phyloP scores from a whole-genome alignment of 30 jellyfish, hydroid and myxozoan species.

The Cassiopea andromeda region DNA sequence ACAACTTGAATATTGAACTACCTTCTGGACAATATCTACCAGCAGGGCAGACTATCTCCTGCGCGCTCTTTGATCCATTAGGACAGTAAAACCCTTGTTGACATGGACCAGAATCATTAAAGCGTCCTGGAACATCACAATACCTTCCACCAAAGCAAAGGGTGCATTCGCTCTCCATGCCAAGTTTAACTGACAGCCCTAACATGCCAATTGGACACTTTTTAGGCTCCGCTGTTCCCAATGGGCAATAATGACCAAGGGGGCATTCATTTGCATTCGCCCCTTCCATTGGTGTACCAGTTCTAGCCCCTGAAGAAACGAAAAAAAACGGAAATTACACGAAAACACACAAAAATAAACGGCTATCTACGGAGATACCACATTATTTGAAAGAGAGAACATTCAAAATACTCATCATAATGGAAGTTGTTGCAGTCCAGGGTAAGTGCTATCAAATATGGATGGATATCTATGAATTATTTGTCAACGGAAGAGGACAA shows the following conservation, averaged over 20 bases:
- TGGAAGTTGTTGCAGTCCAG: too few species aligned
- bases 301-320: constrained; percentile 80
- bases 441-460: too few species aligned
- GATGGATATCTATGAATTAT: too few species aligned
- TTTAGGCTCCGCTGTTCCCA: constrained; percentile 90
- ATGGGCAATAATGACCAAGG: constrained; percentile 89
- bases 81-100: constrained; percentile 93
- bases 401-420: too few species aligned
- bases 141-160: constrained; percentile 92
- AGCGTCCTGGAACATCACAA: constrained; percentile 88
- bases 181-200: constrained; percentile 73
- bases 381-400: too few species aligned
- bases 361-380: too few species aligned
- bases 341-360: background rate
- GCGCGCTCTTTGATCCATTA: constrained; percentile 85
- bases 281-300: constrained; percentile 96
- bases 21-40: constrained; percentile 96
- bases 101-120: constrained; percentile 82
- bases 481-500: too few species aligned
- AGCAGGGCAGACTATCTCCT: constrained; percentile 87
- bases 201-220: constrained; percentile 91
- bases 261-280: constrained; percentile 93
- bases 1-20: constrained; percentile 79
- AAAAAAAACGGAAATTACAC: background rate
- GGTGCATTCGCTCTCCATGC: constrained; percentile 72